Percentiles rank a stretch among this genome's conserved stretches.
These are phyloP conservation scores for Grammomys surdaster DNA, from an alignment of 2,113 vertebrate genomes.

Conservation along the genomic window DNA sequence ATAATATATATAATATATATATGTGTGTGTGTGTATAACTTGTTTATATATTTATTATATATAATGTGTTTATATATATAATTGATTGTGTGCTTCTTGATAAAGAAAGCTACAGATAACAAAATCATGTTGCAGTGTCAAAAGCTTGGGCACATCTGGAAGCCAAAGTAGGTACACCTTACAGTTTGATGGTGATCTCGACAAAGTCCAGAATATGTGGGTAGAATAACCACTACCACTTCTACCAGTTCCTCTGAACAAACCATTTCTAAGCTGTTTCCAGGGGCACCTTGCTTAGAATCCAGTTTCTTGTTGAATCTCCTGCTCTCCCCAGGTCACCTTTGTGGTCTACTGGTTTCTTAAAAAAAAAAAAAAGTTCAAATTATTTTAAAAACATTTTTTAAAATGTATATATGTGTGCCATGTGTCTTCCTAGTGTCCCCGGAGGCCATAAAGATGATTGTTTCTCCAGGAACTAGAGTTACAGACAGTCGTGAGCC, in stretches of 20 bases:
- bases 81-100: background rate
- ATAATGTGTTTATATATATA: background rate
- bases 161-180: background rate
- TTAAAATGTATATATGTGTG: background rate
- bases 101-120: background rate
- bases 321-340: background rate
- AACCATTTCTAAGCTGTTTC: background rate
- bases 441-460: background rate
- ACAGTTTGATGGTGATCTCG: background rate
- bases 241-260: background rate
- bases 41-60: background rate
- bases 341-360: background rate
- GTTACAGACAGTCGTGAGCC: background rate
- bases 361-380: background rate
- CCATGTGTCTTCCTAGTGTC: background rate
- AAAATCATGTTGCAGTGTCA: background rate
- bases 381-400: background rate
- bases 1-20: background rate
- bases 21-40: too few species aligned
- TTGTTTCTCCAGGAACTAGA: background rate
- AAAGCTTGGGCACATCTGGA: background rate
- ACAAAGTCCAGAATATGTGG: background rate
- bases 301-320: background rate
- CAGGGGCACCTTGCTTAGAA: background rate
- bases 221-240: fast-evolving